Base-by-base conservation (phyloP, 2,888 invertebrate species). In the Drosophila birchii region DNA sequence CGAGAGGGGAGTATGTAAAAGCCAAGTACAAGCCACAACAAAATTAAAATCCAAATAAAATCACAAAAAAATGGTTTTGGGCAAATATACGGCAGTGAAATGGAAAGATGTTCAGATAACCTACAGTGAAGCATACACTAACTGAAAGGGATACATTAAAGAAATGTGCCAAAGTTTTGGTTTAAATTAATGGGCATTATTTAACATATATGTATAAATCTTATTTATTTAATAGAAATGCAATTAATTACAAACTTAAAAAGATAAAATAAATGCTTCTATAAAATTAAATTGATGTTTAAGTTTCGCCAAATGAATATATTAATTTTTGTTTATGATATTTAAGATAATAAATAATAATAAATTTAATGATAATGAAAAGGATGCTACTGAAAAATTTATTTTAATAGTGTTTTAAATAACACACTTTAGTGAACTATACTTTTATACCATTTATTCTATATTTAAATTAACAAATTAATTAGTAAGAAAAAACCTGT, bases 1-100 rank as follows among this genome's bases (percentile, higher is more conserved):
- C 43, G 34, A 12, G 41, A 20, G 41, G 53, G 60, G 41, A 54
- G 54, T 74, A 76, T 71, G 78, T 88, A 86, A 86, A 73, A 88
- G 89, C 88, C 88, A 88, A 86, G 88, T 85, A 85, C 73, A 85
- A 81, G 75, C 89, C 88, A 69, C 83, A 88, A 69, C 47, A 73
- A 84, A 87, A 79, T 76, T 73, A 80, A 76, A 81, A 79, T 44
- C 67, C 69, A 80, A 69, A 78, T 68, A 64, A 60, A 66, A 77
- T 63, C 49, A 68, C 56, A 75, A 76, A 67, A 67, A 67, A 62
- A 71, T 41, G 38, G 44, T 64, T 61, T 53, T 57, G 47, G 77
- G 63, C 78, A 71, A 72, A 63, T 51, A 63, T 47, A 59, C 34
- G 36, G 49, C 49, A 41, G 49, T 41, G 47, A 70, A 39, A 47